These are phyloP conservation scores for Pachliopta kotzebuea DNA, from an alignment of 2,888 invertebrate species.

Conservation along the genomic window DNA sequence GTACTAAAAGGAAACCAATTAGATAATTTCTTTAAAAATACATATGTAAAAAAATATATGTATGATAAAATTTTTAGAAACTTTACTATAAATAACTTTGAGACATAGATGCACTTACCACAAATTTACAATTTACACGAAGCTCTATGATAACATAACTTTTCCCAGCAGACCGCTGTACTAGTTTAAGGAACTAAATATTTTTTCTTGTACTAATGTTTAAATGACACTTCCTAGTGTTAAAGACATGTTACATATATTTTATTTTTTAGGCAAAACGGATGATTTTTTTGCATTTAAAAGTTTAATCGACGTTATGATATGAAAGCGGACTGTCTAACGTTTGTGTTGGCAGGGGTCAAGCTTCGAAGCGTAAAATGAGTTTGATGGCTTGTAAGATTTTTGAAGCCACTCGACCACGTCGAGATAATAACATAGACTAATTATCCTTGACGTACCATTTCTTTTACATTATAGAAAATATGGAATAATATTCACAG, in stretches of 20 bases:
- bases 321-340: slow-evolving; percentile 50
- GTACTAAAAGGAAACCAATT: too few species aligned
- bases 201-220: too few species aligned
- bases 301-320: slow-evolving; percentile 45
- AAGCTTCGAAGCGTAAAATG: slow-evolving; percentile 50
- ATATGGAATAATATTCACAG: not conserved
- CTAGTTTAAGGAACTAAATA: too few species aligned
- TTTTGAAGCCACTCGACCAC: slow-evolving; percentile 44
- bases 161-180: too few species aligned
- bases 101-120: too few species aligned
- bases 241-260: not conserved
- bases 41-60: too few species aligned
- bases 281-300: slow-evolving; percentile 36
- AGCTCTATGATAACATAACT: too few species aligned
- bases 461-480: slow-evolving; percentile 13
- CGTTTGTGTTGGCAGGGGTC: slow-evolving; percentile 37
- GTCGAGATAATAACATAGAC: slow-evolving; percentile 32
- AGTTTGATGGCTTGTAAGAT: slow-evolving; percentile 41
- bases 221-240: too few species aligned
- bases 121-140: too few species aligned
- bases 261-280: not conserved
- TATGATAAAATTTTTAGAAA: too few species aligned
- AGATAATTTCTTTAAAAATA: too few species aligned
- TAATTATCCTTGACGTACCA: slow-evolving; percentile 29
- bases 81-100: too few species aligned